These are phyloP conservation scores for Geococcyx californianus DNA, from an alignment of 2,113 vertebrate genomes.

Conservation along the genomic window DNA sequence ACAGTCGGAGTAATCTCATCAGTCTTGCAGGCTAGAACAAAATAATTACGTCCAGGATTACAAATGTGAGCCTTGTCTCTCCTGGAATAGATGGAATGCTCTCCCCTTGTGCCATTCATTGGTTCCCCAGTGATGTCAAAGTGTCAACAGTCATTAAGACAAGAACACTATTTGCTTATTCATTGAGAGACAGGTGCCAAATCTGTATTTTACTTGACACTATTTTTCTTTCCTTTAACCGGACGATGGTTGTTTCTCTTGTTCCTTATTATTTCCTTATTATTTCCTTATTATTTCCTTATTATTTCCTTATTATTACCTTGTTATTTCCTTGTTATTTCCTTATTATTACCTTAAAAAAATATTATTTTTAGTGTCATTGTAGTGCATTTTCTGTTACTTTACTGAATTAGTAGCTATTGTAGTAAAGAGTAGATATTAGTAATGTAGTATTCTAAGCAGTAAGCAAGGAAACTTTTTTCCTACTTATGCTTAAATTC, in stretches of 20 bases:
- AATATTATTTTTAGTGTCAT: not conserved
- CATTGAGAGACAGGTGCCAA: not conserved
- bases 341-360: no score
- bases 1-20: not conserved
- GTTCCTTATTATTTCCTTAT: not conserved
- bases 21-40: not conserved
- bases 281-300: not conserved
- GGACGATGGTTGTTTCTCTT: not conserved
- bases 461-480: not conserved
- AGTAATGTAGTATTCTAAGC: not conserved
- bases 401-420: not conserved
- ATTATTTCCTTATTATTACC: not conserved
- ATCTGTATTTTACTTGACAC: not conserved
- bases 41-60: not conserved
- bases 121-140: not conserved
- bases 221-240: not conserved
- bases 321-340: not conserved
- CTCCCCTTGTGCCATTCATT: not conserved
- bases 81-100: not conserved
- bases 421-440: not conserved
- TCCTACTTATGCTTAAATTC: not conserved
- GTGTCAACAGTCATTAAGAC: not conserved
- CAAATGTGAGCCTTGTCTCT: not conserved
- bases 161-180: not conserved
- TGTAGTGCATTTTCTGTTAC: not conserved